Conservation (phyloP, 2,888 invertebrate genomes). For the Agonopterix arenella region DNA sequence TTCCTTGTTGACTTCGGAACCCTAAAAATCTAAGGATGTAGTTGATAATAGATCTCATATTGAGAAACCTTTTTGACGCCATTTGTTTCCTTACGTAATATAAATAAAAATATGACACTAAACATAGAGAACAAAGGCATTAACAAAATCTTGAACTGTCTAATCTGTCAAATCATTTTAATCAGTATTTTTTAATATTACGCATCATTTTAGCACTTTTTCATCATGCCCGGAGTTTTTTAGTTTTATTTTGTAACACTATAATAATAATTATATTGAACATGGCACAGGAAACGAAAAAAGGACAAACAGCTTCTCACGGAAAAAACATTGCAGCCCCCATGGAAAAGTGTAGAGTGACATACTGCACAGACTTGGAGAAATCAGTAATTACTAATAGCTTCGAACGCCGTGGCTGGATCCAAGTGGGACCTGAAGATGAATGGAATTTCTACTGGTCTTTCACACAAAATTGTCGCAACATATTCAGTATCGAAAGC, state of each 20-base stretch:
- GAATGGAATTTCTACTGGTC: constrained; percentile 99
- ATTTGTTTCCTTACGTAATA: too few species aligned
- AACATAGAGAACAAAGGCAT: too few species aligned
- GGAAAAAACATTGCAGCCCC: constrained; percentile 24
- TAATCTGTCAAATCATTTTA: too few species aligned
- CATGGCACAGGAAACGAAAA: constrained; percentile 22
- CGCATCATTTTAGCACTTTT: neutral
- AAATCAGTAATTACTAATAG: constrained; percentile 95
- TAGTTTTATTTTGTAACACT: neutral
- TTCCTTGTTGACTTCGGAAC: too few species aligned
- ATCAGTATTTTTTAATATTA: neutral
- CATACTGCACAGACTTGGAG: constrained; percentile 89
- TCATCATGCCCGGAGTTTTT: neutral
- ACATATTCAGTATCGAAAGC: constrained; percentile 93
- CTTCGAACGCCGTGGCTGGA: constrained; percentile 95
- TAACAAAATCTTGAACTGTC: too few species aligned
- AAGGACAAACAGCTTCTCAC: constrained; percentile 21
- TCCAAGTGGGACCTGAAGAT: constrained; percentile 89
- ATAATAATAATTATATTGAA: neutral
- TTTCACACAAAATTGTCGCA: constrained; percentile 92
- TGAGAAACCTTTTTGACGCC: too few species aligned
- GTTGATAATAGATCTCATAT: too few species aligned
- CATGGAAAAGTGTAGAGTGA: constrained; percentile 35
- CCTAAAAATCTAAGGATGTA: too few species aligned
- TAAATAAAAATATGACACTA: too few species aligned